A percentile compares a stretch with the other conserved stretches of the same genome.
These are phyloP conservation scores for Amazona vittata DNA, from an alignment of 2,113 vertebrate species.

Conservation along the genomic window DNA sequence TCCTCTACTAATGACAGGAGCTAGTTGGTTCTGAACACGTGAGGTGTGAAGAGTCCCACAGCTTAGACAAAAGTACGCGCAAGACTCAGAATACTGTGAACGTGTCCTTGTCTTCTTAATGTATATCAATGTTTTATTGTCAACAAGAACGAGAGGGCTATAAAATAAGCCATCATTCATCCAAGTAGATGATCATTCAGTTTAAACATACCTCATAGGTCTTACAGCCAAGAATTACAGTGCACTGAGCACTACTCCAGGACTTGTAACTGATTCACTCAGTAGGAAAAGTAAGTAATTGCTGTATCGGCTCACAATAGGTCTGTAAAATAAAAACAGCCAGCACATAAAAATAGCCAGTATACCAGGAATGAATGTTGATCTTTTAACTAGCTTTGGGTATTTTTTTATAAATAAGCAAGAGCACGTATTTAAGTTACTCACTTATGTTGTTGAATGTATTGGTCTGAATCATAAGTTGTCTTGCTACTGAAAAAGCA, in stretches of 20 bases:
- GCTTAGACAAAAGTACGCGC: background rate
- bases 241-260: background rate
- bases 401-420: background rate
- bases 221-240: background rate
- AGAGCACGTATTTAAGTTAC: background rate
- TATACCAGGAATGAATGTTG: background rate
- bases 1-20: background rate
- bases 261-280: background rate
- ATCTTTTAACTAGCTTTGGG: background rate
- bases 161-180: background rate
- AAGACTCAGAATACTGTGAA: background rate
- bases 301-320: background rate
- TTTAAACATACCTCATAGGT: background rate
- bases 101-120: background rate
- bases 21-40: background rate
- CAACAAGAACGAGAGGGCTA: background rate
- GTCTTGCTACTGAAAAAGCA: background rate
- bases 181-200: background rate
- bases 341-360: background rate
- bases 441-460: background rate
- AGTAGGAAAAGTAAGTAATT: background rate
- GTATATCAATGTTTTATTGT: background rate
- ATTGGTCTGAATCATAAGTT: background rate
- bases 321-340: conserved; percentile 3
- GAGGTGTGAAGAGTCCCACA: background rate